phyloP scores from a whole-genome alignment of 1,140 invertebrate genomes.

The Drosophila baimaii region DNA sequence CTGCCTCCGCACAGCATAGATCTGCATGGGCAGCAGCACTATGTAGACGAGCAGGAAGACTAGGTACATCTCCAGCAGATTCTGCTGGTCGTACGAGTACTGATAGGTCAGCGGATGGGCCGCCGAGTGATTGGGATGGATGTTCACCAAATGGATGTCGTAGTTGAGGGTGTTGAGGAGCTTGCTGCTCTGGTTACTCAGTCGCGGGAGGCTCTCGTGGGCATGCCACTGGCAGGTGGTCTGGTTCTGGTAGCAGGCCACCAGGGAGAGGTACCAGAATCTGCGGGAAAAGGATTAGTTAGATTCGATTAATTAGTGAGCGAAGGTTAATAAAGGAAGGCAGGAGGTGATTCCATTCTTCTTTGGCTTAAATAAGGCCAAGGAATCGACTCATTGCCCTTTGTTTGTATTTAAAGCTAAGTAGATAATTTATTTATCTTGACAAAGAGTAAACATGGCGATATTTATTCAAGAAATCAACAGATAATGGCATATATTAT shows the following conservation, averaged over 20 bases:
- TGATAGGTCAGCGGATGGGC: conserved; percentile 96
- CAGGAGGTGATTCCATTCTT: no score
- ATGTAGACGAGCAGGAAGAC: conserved; percentile 95
- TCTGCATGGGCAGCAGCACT: conserved; percentile 93
- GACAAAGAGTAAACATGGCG: neutral
- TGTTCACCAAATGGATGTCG: conserved; percentile 98
- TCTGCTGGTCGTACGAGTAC: conserved; percentile 98
- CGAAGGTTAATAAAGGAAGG: fast-evolving
- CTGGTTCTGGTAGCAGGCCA: conserved; percentile 94
- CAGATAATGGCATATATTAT: neutral
- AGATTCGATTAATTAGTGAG: no score
- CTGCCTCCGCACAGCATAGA: conserved; percentile 94
- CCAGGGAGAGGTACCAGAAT: conserved; percentile 98
- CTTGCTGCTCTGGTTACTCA: conserved; percentile 66
- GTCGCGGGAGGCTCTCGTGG: conserved; percentile 84
- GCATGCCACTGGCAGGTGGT: conserved; percentile 93
- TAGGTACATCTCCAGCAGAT: conserved; percentile 96
- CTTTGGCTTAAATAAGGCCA: neutral
- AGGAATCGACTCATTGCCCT: neutral
- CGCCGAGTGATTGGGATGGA: conserved; percentile 93
- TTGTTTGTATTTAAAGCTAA: neutral
- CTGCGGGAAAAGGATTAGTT: conserved; percentile 84
- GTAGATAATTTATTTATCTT: conserved; percentile 6
- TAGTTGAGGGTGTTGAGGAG: conserved; percentile 89
- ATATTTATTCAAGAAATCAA: neutral